Evolutionary conservation across 2,797 vertebrate genomes (phyloP).

Genomic region (Macrochelys suwanniensis): DNA sequence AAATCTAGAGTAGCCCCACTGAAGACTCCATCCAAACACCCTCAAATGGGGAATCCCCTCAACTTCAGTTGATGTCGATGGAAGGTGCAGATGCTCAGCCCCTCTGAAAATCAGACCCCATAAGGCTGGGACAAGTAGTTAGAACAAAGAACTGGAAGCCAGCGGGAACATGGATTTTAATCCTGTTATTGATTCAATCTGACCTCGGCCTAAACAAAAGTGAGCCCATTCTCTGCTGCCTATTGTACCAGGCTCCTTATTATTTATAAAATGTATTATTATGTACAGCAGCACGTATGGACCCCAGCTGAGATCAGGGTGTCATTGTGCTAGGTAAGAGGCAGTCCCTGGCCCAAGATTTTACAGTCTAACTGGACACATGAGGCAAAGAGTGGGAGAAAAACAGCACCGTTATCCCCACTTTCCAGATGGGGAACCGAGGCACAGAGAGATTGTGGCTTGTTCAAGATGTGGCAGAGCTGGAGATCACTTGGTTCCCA

Average conservation of each 20-base stretch:
- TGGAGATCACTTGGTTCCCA: background rate
- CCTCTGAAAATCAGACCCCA: background rate
- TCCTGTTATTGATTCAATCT: background rate
- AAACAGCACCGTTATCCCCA: background rate
- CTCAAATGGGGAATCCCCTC: background rate
- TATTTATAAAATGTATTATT: background rate
- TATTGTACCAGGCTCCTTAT: background rate
- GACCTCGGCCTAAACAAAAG: background rate
- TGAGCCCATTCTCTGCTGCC: background rate
- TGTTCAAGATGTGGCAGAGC: background rate
- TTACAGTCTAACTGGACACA: background rate
- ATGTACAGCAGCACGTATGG: background rate
- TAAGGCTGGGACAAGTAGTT: rapidly evolving
- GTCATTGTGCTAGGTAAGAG: background rate
- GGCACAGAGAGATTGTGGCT: background rate
- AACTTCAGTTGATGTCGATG: background rate
- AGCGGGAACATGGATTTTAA: background rate
- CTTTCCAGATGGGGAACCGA: background rate
- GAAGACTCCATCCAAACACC: no score
- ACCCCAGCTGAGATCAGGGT: background rate
- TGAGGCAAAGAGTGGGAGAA: background rate
- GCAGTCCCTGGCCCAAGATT: background rate
- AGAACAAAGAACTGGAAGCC: background rate
- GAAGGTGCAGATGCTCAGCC: background rate
- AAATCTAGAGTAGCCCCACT: no score